Conservation (phyloP, 2,888 invertebrate species). For the Macrophya annulata region DNA sequence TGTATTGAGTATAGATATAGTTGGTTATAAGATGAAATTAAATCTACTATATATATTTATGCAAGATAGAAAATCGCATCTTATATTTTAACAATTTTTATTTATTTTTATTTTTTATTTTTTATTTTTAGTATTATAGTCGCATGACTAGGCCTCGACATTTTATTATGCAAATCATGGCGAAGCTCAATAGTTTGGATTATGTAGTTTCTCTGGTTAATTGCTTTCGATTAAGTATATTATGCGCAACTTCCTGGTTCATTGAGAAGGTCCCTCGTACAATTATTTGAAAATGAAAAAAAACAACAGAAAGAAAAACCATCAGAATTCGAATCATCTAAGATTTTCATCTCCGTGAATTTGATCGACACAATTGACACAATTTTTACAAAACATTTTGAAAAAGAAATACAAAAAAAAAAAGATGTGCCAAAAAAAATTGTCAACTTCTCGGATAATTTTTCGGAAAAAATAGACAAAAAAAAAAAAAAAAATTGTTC, state of each 20-base stretch:
- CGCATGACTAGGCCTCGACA: background rate
- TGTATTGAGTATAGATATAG: background rate
- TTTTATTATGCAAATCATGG: background rate
- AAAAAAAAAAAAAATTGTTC: too few relatives aligned
- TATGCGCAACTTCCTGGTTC: constrained; percentile 31
- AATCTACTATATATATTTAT: background rate
- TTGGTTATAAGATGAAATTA: background rate
- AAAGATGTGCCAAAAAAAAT: too few relatives aligned
- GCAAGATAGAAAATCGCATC: background rate
- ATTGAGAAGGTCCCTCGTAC: background rate
- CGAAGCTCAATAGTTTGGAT: background rate
- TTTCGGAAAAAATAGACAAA: too few relatives aligned
- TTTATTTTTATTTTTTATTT: background rate
- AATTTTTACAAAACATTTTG: background rate
- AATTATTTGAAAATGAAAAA: constrained; percentile 1
- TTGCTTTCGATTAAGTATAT: background rate
- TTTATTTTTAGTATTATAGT: background rate
- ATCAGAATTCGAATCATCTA: background rate
- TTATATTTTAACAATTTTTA: background rate
- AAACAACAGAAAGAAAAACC: background rate
- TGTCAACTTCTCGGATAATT: too few relatives aligned
- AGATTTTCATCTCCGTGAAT: background rate
- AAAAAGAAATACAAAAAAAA: too few relatives aligned
- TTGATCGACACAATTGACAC: background rate
- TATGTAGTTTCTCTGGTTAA: constrained; percentile 21